Conservation (phyloP, 2,113 vertebrate species). For the Hypanus sabinus region DNA sequence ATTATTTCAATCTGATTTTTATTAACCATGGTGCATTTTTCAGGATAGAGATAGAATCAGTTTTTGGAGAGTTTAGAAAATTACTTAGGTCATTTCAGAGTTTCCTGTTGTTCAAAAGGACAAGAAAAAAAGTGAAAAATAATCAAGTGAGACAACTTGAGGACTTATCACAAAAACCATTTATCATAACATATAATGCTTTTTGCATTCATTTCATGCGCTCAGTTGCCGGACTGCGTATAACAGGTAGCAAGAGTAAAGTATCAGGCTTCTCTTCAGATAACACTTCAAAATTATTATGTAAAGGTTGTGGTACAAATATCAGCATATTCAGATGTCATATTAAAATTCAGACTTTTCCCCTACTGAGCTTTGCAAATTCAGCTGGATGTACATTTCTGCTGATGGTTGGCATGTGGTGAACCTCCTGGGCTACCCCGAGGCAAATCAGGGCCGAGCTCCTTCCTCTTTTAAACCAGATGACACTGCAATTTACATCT, state of each 20-base stretch:
- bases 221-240: neutral
- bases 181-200: neutral
- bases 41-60: neutral
- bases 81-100: neutral
- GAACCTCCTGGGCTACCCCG: neutral
- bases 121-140: neutral
- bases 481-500: neutral
- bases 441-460: neutral
- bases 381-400: neutral
- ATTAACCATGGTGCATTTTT: neutral
- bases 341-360: neutral
- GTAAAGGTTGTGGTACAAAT: neutral
- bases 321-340: conserved; percentile 3
- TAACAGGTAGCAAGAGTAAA: neutral
- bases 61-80: neutral
- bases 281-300: neutral
- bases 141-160: neutral
- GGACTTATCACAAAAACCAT: neutral
- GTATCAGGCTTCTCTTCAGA: neutral
- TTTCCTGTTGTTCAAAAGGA: neutral
- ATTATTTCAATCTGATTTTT: neutral
- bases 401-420: neutral
- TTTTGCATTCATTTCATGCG: neutral
- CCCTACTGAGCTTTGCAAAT: neutral
- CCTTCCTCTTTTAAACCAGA: neutral